Evolutionary conservation across 2,888 invertebrate genomes (phyloP).

Genomic region (Cyaniris semiargus): DNA sequence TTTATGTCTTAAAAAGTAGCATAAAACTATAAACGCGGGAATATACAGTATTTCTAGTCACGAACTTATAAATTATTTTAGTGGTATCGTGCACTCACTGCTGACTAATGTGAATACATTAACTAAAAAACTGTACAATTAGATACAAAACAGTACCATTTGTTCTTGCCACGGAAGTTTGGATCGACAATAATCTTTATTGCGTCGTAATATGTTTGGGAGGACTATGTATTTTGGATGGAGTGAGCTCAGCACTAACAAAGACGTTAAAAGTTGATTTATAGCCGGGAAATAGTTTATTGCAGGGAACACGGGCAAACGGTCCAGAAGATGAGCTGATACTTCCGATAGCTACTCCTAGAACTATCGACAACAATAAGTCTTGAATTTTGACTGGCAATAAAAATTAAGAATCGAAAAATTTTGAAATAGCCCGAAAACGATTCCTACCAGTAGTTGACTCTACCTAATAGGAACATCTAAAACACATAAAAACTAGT

Average conservation of each 20-base stretch:
- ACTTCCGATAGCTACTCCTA: conserved; percentile 38
- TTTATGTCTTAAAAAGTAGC: conserved; percentile 35
- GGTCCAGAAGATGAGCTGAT: conserved; percentile 39
- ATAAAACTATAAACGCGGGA: conserved; percentile 35
- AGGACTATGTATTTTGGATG: conserved; percentile 19
- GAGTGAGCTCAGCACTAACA: conserved; percentile 45
- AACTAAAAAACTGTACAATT: conserved; percentile 23
- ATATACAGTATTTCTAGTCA: conserved; percentile 22
- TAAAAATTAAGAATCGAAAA: not conserved
- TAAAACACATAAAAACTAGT: not conserved
- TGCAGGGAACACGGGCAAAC: conserved; percentile 37
- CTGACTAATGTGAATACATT: conserved; percentile 23
- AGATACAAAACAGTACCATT: conserved; percentile 10
- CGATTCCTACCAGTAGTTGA: not conserved
- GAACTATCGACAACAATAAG: not conserved
- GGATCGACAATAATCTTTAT: not conserved
- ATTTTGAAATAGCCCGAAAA: not conserved
- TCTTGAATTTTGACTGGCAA: too few relatives aligned
- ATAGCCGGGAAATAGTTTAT: conserved; percentile 49
- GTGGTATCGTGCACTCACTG: conserved; percentile 26
- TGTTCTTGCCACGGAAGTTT: conserved; percentile 13
- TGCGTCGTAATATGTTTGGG: conserved; percentile 4
- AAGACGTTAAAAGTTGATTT: conserved; percentile 58
- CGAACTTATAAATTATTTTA: conserved; percentile 29
- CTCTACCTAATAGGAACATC: not conserved